Base-by-base conservation (phyloP, 2,113 vertebrate species). In the Hippopotamus amphibius region DNA sequence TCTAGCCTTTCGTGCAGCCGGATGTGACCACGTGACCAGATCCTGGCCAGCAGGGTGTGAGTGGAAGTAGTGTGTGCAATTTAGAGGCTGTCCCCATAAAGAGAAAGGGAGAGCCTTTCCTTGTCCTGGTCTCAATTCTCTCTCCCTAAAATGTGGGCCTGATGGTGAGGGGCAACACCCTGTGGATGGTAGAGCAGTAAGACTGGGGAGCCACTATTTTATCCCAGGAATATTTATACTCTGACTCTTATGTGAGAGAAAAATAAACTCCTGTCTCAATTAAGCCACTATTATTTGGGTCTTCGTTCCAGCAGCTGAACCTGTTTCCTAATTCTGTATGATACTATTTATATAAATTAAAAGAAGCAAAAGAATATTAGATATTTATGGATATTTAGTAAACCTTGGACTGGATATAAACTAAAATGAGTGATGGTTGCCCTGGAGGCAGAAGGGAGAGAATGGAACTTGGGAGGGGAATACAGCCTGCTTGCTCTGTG, bases 321-420 rank as follows among this genome's bases (percentile, higher is more conserved):
- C 21, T 43, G 22, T 69, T 87, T 96, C n/a, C 41, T 80, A 79
- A n/a, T 86, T 89, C 68, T 92, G 57, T 63, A 33, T 82, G 57
- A 50, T 79, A 50, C 50, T 95, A 37, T 74, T 90, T 88, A n/a
- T 84, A 6, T 83, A 95, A 91, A 53, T 81, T 94, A 69, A 80
- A 74, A 69, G 17, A 91, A 96, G 50, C 76, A n/a, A 95, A 88
- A 59, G 15, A 61, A 50, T 76, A 74, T 43, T 96, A 16, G n/a
- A 33, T 53, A 77, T 96, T 90, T 96, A 41, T 93, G 24, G 66
- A 76, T 97, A 66, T 88, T 93, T 87, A 72, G 14, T 88, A 89
- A 91, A 66, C 22, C 72, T 84, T 79, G 76, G 72, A 19, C 55
- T 86, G 55, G 66, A 57, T 74, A 37, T 37, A 85, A 61, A 76